Evolutionary conservation across 2,888 invertebrate genomes (phyloP).

Genomic region (Listrodromus nycthemerus): DNA sequence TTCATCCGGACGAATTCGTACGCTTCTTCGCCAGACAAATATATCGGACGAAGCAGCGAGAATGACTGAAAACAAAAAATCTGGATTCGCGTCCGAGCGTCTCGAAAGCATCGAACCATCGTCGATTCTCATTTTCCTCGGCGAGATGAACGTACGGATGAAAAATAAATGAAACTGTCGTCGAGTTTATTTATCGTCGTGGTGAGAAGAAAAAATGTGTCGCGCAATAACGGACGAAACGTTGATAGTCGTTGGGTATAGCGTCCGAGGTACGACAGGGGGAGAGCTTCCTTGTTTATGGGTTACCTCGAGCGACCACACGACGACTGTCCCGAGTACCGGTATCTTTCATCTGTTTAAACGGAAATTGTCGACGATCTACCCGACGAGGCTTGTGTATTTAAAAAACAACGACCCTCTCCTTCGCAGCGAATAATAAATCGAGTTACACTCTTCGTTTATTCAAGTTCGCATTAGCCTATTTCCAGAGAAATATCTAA

Average conservation of each 20-base stretch:
- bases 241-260: conserved; percentile 60
- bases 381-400: conserved; percentile 15
- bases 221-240: conserved; percentile 51
- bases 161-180: conserved; percentile 56
- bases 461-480: too few relatives aligned
- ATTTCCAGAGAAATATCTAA: too few relatives aligned
- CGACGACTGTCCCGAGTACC: conserved; percentile 46
- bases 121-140: background rate
- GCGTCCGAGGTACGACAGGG: conserved; percentile 29
- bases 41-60: too few relatives aligned
- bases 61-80: too few relatives aligned
- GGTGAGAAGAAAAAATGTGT: conserved; percentile 28
- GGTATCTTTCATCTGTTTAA: conserved; percentile 60
- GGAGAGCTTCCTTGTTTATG: conserved; percentile 58
- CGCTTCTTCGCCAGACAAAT: too few relatives aligned
- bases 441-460: background rate
- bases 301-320: conserved; percentile 16
- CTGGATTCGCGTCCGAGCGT: too few relatives aligned
- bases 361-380: conserved; percentile 46
- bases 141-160: too few relatives aligned
- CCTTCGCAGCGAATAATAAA: background rate
- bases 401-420: conserved; percentile 29
- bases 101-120: too few relatives aligned
- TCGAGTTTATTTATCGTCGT: conserved; percentile 61
- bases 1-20: background rate